A percentile compares a stretch with the other conserved stretches of the same genome.
phyloP scores from a whole-genome alignment of 2,888 invertebrate genomes.

The Morpho achilles region DNA sequence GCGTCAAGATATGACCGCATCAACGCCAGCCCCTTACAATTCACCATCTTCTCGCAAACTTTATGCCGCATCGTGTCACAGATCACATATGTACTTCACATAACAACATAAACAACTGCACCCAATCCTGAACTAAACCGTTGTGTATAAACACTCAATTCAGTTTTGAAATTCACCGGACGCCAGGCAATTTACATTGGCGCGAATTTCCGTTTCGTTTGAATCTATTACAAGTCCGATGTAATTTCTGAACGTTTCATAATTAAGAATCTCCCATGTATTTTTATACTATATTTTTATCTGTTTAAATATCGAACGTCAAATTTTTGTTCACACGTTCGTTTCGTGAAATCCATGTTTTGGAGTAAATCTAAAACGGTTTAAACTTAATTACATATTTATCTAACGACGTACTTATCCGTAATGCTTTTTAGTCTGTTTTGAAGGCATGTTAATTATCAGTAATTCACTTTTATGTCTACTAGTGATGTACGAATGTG shows the following conservation, averaged over 20 bases:
- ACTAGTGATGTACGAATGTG: neutral
- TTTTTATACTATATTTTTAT: neutral
- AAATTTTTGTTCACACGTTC: conserved; percentile 13
- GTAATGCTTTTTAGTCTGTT: conserved; percentile 48
- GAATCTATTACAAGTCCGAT: conserved; percentile 27
- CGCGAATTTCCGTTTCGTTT: conserved; percentile 32
- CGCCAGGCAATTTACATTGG: conserved; percentile 46
- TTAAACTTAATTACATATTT: conserved; percentile 63
- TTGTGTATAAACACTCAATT: conserved; percentile 44
- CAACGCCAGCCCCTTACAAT: conserved; percentile 62
- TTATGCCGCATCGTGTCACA: conserved; percentile 64
- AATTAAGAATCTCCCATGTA: conserved; percentile 8
- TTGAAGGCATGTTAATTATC: conserved; percentile 44
- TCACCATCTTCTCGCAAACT: conserved; percentile 65
- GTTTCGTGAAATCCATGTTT: conserved; percentile 21
- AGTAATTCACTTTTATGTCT: neutral
- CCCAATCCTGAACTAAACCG: conserved; percentile 38
- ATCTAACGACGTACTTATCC: conserved; percentile 62
- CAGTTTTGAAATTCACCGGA: conserved; percentile 63
- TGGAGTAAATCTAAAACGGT: conserved; percentile 32
- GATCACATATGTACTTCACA: conserved; percentile 32
- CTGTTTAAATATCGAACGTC: too few relatives aligned
- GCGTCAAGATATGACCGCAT: conserved; percentile 62
- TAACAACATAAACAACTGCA: conserved; percentile 36
- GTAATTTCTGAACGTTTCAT: conserved; percentile 28